Conservation (phyloP, 2,888 invertebrate genomes). For the Lathronympha strigana region DNA sequence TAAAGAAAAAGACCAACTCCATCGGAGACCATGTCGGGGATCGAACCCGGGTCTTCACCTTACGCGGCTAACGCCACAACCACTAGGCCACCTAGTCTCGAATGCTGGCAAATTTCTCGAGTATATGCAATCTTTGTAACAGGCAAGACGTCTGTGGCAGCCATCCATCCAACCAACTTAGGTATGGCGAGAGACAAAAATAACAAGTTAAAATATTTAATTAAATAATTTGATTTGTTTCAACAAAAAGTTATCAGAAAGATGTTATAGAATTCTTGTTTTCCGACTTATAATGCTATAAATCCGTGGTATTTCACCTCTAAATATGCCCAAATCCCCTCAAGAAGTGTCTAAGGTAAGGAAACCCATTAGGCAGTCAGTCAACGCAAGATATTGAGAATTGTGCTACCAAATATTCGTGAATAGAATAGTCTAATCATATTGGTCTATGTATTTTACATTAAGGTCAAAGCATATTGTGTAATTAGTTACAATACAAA, state of each 20-base stretch:
- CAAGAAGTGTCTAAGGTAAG: not conserved
- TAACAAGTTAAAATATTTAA: no score
- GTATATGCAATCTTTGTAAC: no score
- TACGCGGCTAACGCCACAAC: no score
- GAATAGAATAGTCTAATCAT: not conserved
- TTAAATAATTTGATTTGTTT: no score
- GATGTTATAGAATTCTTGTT: not conserved
- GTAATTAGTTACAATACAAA: conserved; percentile 23
- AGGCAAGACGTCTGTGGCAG: not conserved
- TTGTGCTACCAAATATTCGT: not conserved
- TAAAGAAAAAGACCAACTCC: no score
- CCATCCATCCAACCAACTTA: no score
- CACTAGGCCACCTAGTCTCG: no score
- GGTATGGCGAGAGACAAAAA: no score
- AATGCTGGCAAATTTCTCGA: no score
- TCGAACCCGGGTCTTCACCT: no score
- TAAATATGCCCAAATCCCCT: not conserved
- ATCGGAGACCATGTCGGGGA: no score
- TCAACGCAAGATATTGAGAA: conserved; percentile 1
- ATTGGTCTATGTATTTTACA: conserved; percentile 4
- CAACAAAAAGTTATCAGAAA: no score
- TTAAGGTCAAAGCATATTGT: conserved; percentile 15
- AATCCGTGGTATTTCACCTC: not conserved
- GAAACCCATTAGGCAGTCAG: not conserved
- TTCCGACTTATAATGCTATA: not conserved